A percentile compares a stretch with the other conserved stretches of the same genome.
Evolutionary conservation across 2,888 invertebrate genomes (phyloP).

Genomic region (Cinara cedri): DNA sequence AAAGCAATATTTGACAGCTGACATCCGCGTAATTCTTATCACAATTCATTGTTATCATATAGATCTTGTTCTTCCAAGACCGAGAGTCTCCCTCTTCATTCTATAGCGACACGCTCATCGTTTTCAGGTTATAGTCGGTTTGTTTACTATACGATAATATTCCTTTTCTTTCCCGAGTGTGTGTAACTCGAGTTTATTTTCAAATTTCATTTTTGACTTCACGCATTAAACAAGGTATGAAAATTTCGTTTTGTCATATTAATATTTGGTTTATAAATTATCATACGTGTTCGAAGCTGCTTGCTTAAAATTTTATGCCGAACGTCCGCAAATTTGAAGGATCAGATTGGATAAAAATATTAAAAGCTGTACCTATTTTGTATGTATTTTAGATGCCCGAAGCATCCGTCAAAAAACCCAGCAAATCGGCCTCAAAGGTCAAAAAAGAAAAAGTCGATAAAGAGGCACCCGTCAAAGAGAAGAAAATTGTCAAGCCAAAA

Average conservation of each 20-base stretch:
- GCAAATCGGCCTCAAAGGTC: conserved; percentile 53
- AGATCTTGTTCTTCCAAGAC: conserved; percentile 2
- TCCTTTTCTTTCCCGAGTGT: not conserved
- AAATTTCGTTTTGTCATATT: not conserved
- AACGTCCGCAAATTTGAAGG: not conserved
- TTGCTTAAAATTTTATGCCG: not conserved
- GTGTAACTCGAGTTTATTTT: not conserved
- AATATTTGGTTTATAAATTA: not conserved
- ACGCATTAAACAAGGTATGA: conserved; percentile 22
- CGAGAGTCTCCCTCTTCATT: not conserved
- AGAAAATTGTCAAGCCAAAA: conserved; percentile 66
- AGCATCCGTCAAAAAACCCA: conserved; percentile 51
- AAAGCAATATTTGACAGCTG: no score
- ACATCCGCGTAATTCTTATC: no score
- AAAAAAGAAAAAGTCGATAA: conserved; percentile 60
- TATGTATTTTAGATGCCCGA: conserved; percentile 56
- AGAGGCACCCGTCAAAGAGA: conserved; percentile 68
- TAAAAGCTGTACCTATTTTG: not conserved
- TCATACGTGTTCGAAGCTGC: not conserved
- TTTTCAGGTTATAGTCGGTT: conserved; percentile 45
- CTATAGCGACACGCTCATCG: not conserved
- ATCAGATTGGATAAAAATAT: conserved; percentile 48
- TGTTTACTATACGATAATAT: conserved; percentile 33
- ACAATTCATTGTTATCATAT: conserved; percentile 15
- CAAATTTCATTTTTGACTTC: conserved; percentile 10